Evolutionary conservation across 2,888 invertebrate genomes (phyloP), one percentile per base, ranked within the genome.

Genomic region (Bhutanitis thaidina): DNA sequence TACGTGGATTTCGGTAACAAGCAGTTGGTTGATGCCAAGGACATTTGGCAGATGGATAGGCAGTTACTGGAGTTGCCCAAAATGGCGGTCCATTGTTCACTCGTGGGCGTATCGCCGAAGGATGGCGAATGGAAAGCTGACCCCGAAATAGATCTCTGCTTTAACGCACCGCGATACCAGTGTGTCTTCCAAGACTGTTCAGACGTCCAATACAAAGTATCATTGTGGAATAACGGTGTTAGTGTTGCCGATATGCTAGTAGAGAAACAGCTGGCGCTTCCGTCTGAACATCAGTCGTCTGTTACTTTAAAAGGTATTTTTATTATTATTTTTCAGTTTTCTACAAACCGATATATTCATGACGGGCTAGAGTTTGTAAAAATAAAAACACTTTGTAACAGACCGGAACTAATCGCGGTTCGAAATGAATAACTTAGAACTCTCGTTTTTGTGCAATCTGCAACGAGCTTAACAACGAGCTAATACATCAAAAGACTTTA

Each of bases 1-100:
- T 95, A 94, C 66, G 90, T 96, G 0, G 96, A 96, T 75, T 95
- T 94, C 62, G 96, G 96, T 2, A 95, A 95, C 65, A 91, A 91
- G 49, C 92, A 93, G 35, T 80, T 91, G 0, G 93, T 95, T 0
- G 90, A 91, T 39, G 83, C 87, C 0, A 89, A 82, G 53, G 93
- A 94, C 61, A 91, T 95, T 16, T 95, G 93, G 91, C 91, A 92
- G 44, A 82, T 95, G 52, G 94, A 95, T 60, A 90, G 86, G 40
- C 91, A 92, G 53, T 91, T 94, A 54, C 89, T 93, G 74, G 85
- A 87, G 3, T 71, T 94, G 14, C 94, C 95, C 0, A 92, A 91
- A 45, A 93, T 95, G 90, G 94, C 94, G 0, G 80, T 95, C 0
- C 90, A 91, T 44, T 95, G 96, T 67, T 86, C 92, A 0, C 77